phyloP scores from a whole-genome alignment of 2,797 vertebrate species.

The Gorsachius magnificus region DNA sequence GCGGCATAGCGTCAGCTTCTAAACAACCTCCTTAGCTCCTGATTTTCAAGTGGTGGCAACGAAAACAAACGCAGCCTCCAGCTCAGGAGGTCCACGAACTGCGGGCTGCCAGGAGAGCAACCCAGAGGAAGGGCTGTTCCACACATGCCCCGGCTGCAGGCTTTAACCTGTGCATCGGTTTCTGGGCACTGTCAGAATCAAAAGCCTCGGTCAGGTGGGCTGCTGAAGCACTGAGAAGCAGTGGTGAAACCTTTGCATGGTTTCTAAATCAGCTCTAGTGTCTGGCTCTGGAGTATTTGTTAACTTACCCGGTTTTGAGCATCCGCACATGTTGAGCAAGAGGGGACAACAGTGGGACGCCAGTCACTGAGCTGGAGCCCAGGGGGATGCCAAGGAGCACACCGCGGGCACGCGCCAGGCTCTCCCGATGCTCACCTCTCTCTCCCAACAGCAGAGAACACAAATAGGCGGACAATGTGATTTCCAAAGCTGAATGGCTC shows the following conservation, averaged over 20 bases:
- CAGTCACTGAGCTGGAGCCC: not conserved
- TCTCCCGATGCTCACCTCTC: not conserved
- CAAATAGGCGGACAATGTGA: no score
- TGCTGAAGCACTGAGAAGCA: not conserved
- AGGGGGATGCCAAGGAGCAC: not conserved
- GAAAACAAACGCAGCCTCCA: not conserved
- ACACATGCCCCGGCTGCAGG: fast-evolving
- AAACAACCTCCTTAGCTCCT: not conserved
- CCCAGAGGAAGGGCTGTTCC: not conserved
- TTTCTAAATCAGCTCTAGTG: not conserved
- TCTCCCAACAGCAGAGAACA: not conserved
- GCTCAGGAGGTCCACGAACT: not conserved
- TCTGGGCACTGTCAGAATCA: not conserved
- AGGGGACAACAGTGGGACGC: no score
- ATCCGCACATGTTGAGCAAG: fast-evolving
- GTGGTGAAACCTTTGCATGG: not conserved
- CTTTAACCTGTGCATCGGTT: fast-evolving
- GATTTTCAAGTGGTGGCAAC: not conserved
- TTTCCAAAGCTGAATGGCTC: not conserved
- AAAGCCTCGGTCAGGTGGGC: not conserved
- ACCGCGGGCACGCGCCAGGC: fast-evolving
- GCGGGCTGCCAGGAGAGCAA: not conserved
- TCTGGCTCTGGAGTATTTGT: not conserved
- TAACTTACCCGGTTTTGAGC: not conserved
- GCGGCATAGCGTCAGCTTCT: not conserved